A percentile compares a stretch with the other conserved stretches of the same genome.
Conservation (phyloP, 2,797 vertebrate genomes). For the Phataginus tricuspis region DNA sequence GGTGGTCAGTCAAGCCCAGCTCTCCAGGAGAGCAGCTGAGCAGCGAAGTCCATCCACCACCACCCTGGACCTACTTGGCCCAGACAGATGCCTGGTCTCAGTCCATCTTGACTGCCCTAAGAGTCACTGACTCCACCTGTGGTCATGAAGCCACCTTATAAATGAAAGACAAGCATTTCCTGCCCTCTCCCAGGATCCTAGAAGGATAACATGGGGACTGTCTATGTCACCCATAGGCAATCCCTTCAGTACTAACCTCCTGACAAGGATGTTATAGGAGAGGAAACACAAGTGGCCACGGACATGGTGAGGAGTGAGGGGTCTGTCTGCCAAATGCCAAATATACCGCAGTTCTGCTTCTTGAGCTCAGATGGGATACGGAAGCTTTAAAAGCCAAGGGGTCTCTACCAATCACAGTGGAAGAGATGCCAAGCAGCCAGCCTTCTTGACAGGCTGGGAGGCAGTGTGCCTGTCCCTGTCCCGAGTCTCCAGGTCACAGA, state of each 20-base stretch:
- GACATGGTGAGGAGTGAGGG: background rate
- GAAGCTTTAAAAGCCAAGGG: background rate
- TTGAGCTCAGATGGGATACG: background rate
- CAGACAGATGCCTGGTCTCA: conserved; percentile 39
- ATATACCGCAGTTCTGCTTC: background rate
- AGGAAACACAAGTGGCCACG: background rate
- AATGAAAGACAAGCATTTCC: conserved; percentile 56
- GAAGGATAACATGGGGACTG: background rate
- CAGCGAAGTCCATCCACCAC: background rate
- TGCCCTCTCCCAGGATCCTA: background rate
- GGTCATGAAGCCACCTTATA: conserved; percentile 56
- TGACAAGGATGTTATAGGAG: background rate
- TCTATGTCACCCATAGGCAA: background rate
- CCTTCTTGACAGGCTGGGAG: background rate
- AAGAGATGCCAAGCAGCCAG: background rate
- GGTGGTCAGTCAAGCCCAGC: background rate
- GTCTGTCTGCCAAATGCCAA: conserved; percentile 11
- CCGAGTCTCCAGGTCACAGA: conserved; percentile 8
- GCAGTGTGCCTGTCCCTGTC: background rate
- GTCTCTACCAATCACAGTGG: background rate
- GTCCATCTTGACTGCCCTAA: background rate
- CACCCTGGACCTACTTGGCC: conserved; percentile 7
- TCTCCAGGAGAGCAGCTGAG: background rate
- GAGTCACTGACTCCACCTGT: conserved; percentile 29
- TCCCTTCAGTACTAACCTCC: background rate